Percentiles rank a stretch among this genome's conserved stretches.
phyloP scores from a whole-genome alignment of 2,888 invertebrate genomes.

The Lamellibrachia columna region DNA sequence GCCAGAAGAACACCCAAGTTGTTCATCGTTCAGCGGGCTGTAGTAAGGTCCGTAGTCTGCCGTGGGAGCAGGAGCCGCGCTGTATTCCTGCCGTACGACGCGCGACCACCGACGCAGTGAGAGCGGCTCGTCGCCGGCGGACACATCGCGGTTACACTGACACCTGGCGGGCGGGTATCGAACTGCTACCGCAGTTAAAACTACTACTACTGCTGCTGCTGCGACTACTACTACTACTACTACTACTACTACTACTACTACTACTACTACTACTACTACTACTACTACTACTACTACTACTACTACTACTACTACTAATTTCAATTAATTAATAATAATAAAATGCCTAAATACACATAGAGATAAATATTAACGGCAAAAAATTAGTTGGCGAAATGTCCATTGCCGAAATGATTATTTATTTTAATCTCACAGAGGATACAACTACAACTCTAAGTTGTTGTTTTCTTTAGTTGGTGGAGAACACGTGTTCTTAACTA shows the following conservation, averaged over 20 bases:
- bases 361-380: too few relatives aligned
- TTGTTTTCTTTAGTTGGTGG: too few relatives aligned
- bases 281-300: background rate
- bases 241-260: background rate
- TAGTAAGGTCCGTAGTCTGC: background rate
- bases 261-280: background rate
- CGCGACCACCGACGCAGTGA: background rate
- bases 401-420: too few relatives aligned
- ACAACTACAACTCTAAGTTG: too few relatives aligned
- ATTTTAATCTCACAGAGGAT: too few relatives aligned
- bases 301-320: background rate
- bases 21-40: background rate
- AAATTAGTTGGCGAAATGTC: too few relatives aligned
- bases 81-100: background rate
- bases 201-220: background rate
- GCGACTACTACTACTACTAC: background rate
- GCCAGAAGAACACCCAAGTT: background rate
- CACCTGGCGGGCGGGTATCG: background rate
- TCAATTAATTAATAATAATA: too few relatives aligned
- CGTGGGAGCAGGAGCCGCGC: background rate
- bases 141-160: background rate
- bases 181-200: background rate
- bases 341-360: too few relatives aligned
- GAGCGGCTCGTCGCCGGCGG: background rate
- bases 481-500: too few relatives aligned